Evolutionary conservation across 2,888 invertebrate genomes (phyloP).

Genomic region (Xylophagus ater): DNA sequence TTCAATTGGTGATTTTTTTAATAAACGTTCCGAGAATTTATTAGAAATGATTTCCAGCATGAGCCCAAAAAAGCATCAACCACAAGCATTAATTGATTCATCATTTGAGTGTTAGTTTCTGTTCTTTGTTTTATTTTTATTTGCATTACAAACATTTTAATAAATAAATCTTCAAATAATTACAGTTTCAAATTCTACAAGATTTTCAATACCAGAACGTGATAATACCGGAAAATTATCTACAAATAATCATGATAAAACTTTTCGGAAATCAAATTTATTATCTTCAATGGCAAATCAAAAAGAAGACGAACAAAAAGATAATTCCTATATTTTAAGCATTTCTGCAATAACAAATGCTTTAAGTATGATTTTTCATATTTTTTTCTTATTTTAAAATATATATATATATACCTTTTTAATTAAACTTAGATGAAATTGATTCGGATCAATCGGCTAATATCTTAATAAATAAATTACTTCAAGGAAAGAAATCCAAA

Average conservation of each 20-base stretch:
- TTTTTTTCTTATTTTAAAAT: slow-evolving; percentile 1
- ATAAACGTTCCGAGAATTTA: slow-evolving; percentile 30
- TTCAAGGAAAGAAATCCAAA: slow-evolving; percentile 14
- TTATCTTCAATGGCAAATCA: too few relatives aligned
- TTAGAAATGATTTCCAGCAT: slow-evolving; percentile 25
- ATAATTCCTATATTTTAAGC: slow-evolving; percentile 29
- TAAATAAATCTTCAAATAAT: too few relatives aligned
- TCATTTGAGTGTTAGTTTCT: too few relatives aligned
- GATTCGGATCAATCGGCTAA: slow-evolving; percentile 26
- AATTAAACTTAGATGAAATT: slow-evolving; percentile 24
- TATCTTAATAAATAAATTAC: slow-evolving; percentile 10
- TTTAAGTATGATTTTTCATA: slow-evolving; percentile 23
- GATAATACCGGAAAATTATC: too few relatives aligned
- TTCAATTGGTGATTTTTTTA: slow-evolving; percentile 33
- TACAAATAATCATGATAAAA: too few relatives aligned
- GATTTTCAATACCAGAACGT: too few relatives aligned
- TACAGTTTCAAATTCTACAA: too few relatives aligned
- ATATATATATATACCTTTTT: too few relatives aligned
- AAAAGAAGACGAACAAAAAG: too few relatives aligned
- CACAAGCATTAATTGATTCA: slow-evolving; percentile 23
- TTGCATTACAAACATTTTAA: too few relatives aligned
- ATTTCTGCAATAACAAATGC: slow-evolving; percentile 33
- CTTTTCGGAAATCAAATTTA: too few relatives aligned
- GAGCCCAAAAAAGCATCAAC: slow-evolving; percentile 22
- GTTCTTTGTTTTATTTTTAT: too few relatives aligned